These are phyloP conservation scores for Oscheius onirici DNA, from an alignment of 2,888 invertebrate species.

Conservation along the genomic window DNA sequence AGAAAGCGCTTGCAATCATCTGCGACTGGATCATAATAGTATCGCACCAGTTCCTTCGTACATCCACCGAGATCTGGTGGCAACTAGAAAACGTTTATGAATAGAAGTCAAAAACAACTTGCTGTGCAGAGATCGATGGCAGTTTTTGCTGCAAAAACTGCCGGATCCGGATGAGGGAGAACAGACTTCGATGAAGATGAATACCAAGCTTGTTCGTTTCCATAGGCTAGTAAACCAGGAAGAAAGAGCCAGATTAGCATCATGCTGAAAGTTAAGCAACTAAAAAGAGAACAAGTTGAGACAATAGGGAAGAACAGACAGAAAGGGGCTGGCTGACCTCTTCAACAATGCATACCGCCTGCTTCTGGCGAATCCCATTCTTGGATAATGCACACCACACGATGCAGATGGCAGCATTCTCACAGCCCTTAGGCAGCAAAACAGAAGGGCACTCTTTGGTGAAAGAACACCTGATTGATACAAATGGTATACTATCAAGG, in stretches of 20 bases:
- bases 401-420: constrained; percentile 23
- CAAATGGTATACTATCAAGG: too few relatives aligned
- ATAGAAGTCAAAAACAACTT: background rate
- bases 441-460: too few relatives aligned
- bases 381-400: constrained; percentile 29
- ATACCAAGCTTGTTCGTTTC: constrained; percentile 27
- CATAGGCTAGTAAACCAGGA: background rate
- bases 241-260: constrained; percentile 5
- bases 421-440: constrained; percentile 17
- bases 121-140: constrained; percentile 51
- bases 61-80: constrained; percentile 62
- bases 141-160: constrained; percentile 34
- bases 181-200: constrained; percentile 19
- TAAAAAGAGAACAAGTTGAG: background rate
- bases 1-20: constrained; percentile 64
- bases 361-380: constrained; percentile 33
- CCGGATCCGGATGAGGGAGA: constrained; percentile 16
- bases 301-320: background rate
- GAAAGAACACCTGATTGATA: too few relatives aligned
- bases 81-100: constrained; percentile 40
- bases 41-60: constrained; percentile 60
- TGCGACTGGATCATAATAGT: constrained; percentile 60
- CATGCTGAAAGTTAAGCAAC: background rate
- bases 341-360: constrained; percentile 31
- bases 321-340: constrained; percentile 18